Percentiles rank a stretch among this genome's conserved stretches.
These are phyloP conservation scores for Temnothorax curvispinosus DNA, from an alignment of 1,140 invertebrate genomes.

Conservation along the genomic window DNA sequence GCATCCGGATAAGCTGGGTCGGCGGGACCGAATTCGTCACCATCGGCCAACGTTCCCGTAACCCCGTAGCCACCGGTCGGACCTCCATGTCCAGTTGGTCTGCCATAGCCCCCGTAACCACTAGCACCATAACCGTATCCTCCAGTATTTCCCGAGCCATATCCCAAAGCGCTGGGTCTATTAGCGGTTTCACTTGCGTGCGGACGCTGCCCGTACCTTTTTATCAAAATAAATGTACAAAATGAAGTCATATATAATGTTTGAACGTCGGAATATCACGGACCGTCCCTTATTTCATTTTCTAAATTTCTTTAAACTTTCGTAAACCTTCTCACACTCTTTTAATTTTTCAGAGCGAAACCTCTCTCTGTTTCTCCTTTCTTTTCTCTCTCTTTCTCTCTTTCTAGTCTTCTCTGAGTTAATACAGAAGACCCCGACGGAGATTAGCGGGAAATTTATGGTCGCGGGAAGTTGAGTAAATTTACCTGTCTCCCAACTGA, in stretches of 20 bases:
- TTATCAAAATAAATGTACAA: neutral
- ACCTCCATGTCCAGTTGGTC: slow-evolving; percentile 71
- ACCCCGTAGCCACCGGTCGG: slow-evolving; percentile 70
- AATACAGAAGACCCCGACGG: neutral
- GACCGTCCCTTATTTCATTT: neutral
- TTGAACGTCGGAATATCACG: neutral
- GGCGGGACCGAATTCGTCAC: slow-evolving; percentile 75
- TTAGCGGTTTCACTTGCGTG: slow-evolving; percentile 73
- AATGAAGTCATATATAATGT: neutral
- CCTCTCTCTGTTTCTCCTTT: no score
- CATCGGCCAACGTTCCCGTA: slow-evolving; percentile 74
- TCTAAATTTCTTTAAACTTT: neutral
- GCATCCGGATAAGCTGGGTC: slow-evolving; percentile 71
- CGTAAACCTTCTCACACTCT: neutral
- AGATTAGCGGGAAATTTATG: slow-evolving; percentile 27
- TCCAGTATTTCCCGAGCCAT: slow-evolving; percentile 67
- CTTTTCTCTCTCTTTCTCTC: neutral
- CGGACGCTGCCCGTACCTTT: slow-evolving; percentile 76
- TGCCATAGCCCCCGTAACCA: slow-evolving; percentile 75
- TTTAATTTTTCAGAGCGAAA: neutral
- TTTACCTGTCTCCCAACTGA: slow-evolving; percentile 66
- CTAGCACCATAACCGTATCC: slow-evolving; percentile 72
- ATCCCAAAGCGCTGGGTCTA: slow-evolving; percentile 70
- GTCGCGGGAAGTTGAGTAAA: neutral
- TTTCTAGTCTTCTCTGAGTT: neutral